A percentile compares a stretch with the other conserved stretches of the same genome.
These are phyloP conservation scores for Pedicia rivosa DNA, from an alignment of 2,888 invertebrate species.

Conservation along the genomic window DNA sequence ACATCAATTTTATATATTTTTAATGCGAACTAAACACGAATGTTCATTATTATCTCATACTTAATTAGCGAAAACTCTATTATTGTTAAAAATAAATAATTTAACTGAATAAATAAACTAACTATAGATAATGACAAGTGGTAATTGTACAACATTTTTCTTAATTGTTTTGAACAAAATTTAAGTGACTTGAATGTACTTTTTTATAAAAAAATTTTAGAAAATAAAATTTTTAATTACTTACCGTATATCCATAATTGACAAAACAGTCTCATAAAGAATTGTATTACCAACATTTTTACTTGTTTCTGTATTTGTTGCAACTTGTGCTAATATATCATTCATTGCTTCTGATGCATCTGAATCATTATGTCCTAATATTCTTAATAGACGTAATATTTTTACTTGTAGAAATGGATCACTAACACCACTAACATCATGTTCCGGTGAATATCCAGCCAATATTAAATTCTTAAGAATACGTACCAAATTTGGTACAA, in stretches of 20 bases:
- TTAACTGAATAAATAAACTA: too few relatives aligned
- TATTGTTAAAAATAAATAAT: too few relatives aligned
- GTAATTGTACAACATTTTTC: too few relatives aligned
- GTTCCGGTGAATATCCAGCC: constrained; percentile 98
- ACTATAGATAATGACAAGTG: too few relatives aligned
- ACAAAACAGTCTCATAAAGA: constrained; percentile 97
- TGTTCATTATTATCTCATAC: too few relatives aligned
- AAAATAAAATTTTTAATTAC: neutral
- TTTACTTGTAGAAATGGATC: constrained; percentile 99
- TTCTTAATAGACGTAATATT: constrained; percentile 83
- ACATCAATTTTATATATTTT: too few relatives aligned
- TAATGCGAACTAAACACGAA: too few relatives aligned
- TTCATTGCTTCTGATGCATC: constrained; percentile 99
- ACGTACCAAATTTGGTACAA: constrained; percentile 95
- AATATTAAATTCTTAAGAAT: constrained; percentile 96
- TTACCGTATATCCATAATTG: constrained; percentile 89
- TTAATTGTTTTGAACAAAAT: too few relatives aligned
- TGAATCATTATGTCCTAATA: constrained; percentile 89
- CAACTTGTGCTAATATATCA: constrained; percentile 97
- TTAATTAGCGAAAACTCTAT: too few relatives aligned
- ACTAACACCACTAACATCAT: constrained; percentile 98
- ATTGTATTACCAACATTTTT: constrained; percentile 99
- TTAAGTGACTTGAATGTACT: too few relatives aligned
- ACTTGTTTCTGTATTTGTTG: constrained; percentile 98
- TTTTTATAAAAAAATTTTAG: too few relatives aligned